These are phyloP conservation scores for Microcebus jonahi DNA, from an alignment of 2,113 vertebrate genomes.

Conservation along the genomic window DNA sequence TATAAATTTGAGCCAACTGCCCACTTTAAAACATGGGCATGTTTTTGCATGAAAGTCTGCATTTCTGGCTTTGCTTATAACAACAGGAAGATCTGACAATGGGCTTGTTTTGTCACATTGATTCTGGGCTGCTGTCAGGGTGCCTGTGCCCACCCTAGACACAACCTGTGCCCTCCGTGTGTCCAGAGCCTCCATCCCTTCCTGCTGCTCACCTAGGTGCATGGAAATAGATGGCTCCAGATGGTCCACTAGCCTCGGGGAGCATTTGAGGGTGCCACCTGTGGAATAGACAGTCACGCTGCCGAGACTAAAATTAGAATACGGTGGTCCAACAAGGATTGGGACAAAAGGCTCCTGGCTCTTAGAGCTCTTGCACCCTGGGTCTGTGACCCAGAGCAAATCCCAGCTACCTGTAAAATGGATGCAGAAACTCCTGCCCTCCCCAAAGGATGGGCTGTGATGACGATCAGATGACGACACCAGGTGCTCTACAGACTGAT, in stretches of 20 bases:
- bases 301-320: background rate
- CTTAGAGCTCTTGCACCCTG: background rate
- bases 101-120: fast-evolving
- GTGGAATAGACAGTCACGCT: background rate
- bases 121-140: background rate
- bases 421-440: background rate
- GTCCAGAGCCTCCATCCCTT: too few relatives aligned
- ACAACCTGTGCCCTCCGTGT: background rate
- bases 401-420: background rate
- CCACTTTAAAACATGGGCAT: background rate
- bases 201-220: background rate
- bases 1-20: background rate
- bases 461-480: background rate
- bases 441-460: background rate
- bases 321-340: background rate
- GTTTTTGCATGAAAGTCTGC: background rate
- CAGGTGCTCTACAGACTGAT: background rate
- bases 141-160: background rate
- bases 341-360: background rate
- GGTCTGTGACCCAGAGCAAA: background rate
- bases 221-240: background rate
- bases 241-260: background rate
- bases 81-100: background rate
- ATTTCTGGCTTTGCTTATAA: background rate
- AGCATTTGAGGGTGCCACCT: background rate